These are phyloP conservation scores for Pycnomerus fuliginosus DNA, from an alignment of 2,888 invertebrate genomes.

Conservation along the genomic window DNA sequence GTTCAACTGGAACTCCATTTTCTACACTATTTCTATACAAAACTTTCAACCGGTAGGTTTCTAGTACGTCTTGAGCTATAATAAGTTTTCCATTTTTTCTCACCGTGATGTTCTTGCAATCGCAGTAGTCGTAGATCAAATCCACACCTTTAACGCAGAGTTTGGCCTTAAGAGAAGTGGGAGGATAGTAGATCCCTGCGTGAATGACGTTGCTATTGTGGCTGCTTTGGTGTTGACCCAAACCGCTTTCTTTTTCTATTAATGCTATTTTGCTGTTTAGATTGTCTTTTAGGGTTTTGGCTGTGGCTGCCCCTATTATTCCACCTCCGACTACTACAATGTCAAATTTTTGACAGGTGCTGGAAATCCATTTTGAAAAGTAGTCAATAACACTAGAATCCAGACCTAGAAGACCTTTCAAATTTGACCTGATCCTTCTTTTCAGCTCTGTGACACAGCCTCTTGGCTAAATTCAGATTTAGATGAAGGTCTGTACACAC, in stretches of 20 bases:
- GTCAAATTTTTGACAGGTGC: constrained; percentile 72
- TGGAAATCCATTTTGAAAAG: too few relatives aligned
- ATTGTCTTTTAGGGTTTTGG: constrained; percentile 74
- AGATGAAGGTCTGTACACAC: too few relatives aligned
- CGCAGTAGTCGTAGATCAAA: constrained; percentile 77
- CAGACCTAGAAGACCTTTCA: too few relatives aligned
- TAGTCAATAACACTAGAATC: too few relatives aligned
- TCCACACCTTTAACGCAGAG: constrained; percentile 84
- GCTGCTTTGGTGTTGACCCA: constrained; percentile 89
- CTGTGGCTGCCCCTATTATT: constrained; percentile 92
- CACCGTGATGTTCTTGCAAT: constrained; percentile 79
- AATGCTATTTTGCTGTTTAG: constrained; percentile 81
- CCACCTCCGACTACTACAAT: constrained; percentile 91
- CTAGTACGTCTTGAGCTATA: constrained; percentile 72
- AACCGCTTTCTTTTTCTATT: constrained; percentile 80
- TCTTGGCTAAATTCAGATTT: too few relatives aligned
- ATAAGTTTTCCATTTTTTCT: constrained; percentile 90
- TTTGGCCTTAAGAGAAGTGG: constrained; percentile 80
- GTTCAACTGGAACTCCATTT: constrained; percentile 64
- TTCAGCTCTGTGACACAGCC: too few relatives aligned
- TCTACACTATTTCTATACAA: constrained; percentile 59
- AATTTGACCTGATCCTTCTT: too few relatives aligned
- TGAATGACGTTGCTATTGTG: constrained; percentile 97
- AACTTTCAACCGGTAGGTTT: constrained; percentile 68
- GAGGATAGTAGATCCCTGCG: constrained; percentile 86